Percentiles rank a stretch among this genome's conserved stretches.
Evolutionary conservation across 2,888 invertebrate genomes (phyloP).

Genomic region (Caradrina kadenii): DNA sequence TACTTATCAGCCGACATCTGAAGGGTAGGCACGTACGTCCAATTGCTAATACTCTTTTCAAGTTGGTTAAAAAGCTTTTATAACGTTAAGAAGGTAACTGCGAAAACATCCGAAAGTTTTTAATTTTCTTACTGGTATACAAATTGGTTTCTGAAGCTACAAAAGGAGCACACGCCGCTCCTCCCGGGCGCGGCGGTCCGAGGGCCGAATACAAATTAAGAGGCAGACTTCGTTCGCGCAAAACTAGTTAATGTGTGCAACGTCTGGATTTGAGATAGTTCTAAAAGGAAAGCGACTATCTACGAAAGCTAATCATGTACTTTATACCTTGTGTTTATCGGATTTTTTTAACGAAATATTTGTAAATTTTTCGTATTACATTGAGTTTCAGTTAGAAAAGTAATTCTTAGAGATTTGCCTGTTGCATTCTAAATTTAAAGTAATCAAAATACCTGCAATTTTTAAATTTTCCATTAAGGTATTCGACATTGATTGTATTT

Average conservation of each 20-base stretch:
- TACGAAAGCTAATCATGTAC: conserved; percentile 68
- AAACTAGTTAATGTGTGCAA: conserved; percentile 85
- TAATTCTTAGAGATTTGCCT: neutral
- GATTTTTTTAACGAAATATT: neutral
- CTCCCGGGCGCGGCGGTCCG: conserved; percentile 75
- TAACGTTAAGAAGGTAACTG: conserved; percentile 75
- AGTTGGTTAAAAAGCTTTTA: conserved; percentile 71
- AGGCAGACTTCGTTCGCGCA: conserved; percentile 79
- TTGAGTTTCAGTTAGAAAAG: neutral
- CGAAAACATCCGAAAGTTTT: conserved; percentile 81
- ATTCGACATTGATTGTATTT: neutral
- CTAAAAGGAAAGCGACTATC: conserved; percentile 70
- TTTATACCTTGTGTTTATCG: conserved; percentile 60
- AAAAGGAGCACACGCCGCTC: conserved; percentile 84
- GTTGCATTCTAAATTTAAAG: neutral
- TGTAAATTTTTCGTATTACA: neutral
- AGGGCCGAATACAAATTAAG: conserved; percentile 88
- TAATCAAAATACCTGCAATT: neutral
- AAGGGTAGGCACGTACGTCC: conserved; percentile 27
- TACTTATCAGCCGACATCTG: conserved; percentile 33
- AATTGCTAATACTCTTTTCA: conserved; percentile 54
- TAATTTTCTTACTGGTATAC: conserved; percentile 87
- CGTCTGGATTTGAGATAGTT: conserved; percentile 81
- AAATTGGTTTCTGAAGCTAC: conserved; percentile 88
- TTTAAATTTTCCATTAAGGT: no score